Base-by-base conservation (phyloP, 2,888 invertebrate species). In the Aporophyla lueneburgensis region DNA sequence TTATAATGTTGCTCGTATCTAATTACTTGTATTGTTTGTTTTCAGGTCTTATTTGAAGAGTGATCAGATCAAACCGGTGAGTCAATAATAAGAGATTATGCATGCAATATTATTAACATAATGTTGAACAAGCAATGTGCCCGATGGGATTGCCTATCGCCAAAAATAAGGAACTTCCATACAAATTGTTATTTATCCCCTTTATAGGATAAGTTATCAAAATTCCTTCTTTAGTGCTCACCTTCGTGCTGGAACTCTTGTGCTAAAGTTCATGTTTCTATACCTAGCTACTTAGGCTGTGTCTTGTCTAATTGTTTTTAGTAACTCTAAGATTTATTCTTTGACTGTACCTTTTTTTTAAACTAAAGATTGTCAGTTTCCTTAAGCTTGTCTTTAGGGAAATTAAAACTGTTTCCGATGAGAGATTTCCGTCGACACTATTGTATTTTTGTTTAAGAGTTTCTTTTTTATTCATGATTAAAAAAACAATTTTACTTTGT, bases 21-120 rank as follows among this genome's bases (percentile, higher is more conserved):
- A 79, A 80, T 66, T 79, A 77, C 83, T 33, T 53, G 0, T 21
- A 73, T 51, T 74, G 12, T 83, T 78, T 74, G 61, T 1, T 87
- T 85, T 56, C 80, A 86, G 86, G 66, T 86, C 10, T 70, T 46
- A 65, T 78, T 86, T 78, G 67, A 78, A 59, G 59, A 79, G 70
- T 74, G 14, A 77, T 53, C 83, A 66, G 75, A 73, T 63, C 63
- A 61, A 74, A 73, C 76, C 66, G 78, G 86, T 87, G 24, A 87
- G 86, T 86, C 10, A 0, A 58, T 71, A 51, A 19, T 53, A 3
- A 33, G 6, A 16, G 1, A 2, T n/a, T 61, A 24, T 53, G 2
- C 10, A 53, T 69, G 2, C 21, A 54, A 56, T 68, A 14, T 43
- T 43, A 40, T 9, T n/a, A 33, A 16, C 5, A 21, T n/a, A 14